Percentiles rank a stretch among this genome's conserved stretches.
These are phyloP conservation scores for Stenichneumon culpator DNA, from an alignment of 2,888 invertebrate genomes.

Conservation along the genomic window DNA sequence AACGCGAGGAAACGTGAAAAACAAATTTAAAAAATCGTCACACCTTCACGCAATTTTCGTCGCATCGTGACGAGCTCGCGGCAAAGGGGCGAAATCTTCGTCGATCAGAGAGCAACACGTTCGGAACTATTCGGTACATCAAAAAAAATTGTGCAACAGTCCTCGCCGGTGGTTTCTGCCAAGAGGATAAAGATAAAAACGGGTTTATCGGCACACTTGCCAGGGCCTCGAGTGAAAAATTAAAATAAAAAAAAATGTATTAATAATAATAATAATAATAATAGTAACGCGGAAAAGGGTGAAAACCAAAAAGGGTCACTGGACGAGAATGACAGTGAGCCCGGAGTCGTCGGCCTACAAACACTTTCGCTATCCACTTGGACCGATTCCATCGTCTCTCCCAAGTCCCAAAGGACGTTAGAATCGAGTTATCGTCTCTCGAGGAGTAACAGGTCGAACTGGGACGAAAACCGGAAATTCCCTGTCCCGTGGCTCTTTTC, in stretches of 20 bases:
- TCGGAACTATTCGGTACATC: neutral
- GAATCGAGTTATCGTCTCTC: neutral
- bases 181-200: constrained; percentile 20
- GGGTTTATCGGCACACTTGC: neutral
- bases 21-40: too few relatives aligned
- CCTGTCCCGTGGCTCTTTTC: neutral
- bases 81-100: neutral
- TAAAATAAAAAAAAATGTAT: neutral
- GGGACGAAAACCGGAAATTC: neutral
- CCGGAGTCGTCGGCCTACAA: constrained; percentile 47
- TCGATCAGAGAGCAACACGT: constrained; percentile 3
- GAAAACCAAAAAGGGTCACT: constrained; percentile 19
- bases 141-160: constrained; percentile 43
- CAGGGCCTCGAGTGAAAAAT: constrained; percentile 28
- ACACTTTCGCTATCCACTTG: constrained; percentile 12
- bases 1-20: neutral
- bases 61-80: too few relatives aligned
- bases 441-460: neutral
- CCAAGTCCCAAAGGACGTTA: neutral
- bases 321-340: constrained; percentile 36
- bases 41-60: too few relatives aligned
- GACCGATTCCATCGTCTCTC: constrained; percentile 5
- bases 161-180: constrained; percentile 4
- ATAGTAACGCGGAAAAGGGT: constrained; percentile 21
- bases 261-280: neutral